phyloP scores from a whole-genome alignment of 2,888 invertebrate genomes.

The Antheraea assamensis region DNA sequence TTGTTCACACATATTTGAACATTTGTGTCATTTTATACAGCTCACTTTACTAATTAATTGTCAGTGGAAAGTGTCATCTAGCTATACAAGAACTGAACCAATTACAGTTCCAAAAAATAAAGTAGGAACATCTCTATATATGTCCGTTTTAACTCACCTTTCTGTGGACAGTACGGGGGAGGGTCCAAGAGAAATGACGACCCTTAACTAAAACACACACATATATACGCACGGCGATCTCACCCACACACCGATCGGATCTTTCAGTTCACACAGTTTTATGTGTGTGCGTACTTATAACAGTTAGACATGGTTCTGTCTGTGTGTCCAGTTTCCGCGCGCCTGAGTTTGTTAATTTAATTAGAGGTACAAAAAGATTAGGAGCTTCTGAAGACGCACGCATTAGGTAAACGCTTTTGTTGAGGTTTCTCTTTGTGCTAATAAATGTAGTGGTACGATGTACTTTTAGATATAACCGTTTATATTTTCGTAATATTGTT shows the following conservation, averaged over 20 bases:
- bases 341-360: slow-evolving; percentile 81
- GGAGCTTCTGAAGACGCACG: slow-evolving; percentile 69
- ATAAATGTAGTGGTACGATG: slow-evolving; percentile 6
- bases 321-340: slow-evolving; percentile 80
- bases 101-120: background rate
- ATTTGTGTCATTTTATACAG: too few species aligned
- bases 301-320: slow-evolving; percentile 48
- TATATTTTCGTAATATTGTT: background rate
- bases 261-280: slow-evolving; percentile 44
- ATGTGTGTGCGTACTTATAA: slow-evolving; percentile 47
- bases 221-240: slow-evolving; percentile 65
- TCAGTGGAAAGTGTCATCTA: too few species aligned
- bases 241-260: slow-evolving; percentile 53
- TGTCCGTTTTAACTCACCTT: slow-evolving; percentile 78
- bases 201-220: slow-evolving; percentile 83
- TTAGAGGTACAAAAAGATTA: slow-evolving; percentile 83
- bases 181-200: slow-evolving; percentile 83
- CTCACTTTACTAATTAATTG: too few species aligned
- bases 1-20: too few species aligned
- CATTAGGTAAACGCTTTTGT: slow-evolving; percentile 75
- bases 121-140: slow-evolving; percentile 52
- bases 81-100: too few species aligned
- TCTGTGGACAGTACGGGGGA: slow-evolving; percentile 82
- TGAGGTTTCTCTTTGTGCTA: slow-evolving; percentile 52
- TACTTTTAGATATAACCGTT: slow-evolving; percentile 1